phyloP scores from a whole-genome alignment of 2,888 invertebrate species.

The Perithous albicinctus region DNA sequence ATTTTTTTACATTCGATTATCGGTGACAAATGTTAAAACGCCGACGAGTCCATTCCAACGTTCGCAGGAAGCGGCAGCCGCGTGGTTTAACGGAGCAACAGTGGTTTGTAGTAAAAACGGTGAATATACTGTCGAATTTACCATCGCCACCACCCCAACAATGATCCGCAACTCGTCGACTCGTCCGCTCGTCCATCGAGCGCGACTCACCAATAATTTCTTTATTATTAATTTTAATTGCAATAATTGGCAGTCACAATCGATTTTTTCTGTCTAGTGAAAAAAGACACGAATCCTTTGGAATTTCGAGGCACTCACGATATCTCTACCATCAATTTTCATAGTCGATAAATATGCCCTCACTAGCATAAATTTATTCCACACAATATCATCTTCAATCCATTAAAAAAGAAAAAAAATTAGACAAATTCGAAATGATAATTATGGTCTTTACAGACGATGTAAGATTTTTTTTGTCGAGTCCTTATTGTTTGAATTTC shows the following conservation, averaged over 20 bases:
- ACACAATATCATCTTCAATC: conserved; percentile 1
- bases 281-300: neutral
- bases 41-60: conserved; percentile 61
- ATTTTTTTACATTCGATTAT: conserved; percentile 9
- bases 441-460: too few relatives aligned
- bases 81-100: conserved; percentile 44
- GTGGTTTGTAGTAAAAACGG: conserved; percentile 6
- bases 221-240: conserved; percentile 6
- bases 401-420: too few relatives aligned
- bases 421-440: too few relatives aligned
- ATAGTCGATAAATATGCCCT: neutral
- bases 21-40: conserved; percentile 29
- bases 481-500: conserved; percentile 39
- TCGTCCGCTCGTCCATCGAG: conserved; percentile 60
- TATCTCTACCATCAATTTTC: neutral
- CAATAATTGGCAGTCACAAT: conserved; percentile 23
- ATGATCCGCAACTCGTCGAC: conserved; percentile 14
- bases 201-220: neutral
- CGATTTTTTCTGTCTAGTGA: neutral
- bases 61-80: conserved; percentile 17
- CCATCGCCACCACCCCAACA: conserved; percentile 42
- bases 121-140: conserved; percentile 31
- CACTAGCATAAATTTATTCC: neutral
- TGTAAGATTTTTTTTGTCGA: too few relatives aligned
- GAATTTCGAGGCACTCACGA: neutral